phyloP scores from a whole-genome alignment of 2,888 invertebrate species.

The Aricia artaxerxes region DNA sequence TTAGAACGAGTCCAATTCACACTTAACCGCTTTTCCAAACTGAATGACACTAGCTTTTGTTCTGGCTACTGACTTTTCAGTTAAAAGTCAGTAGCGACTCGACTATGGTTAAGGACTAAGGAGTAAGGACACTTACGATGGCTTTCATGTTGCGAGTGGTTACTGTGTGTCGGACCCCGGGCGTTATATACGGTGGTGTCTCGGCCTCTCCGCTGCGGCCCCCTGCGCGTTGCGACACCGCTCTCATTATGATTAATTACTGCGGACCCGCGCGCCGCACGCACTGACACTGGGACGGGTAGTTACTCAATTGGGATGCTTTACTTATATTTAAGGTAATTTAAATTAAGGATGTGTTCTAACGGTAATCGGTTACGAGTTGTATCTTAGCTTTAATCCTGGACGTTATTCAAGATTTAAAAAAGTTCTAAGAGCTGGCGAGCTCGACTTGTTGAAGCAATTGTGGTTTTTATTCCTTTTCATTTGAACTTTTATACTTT shows the following conservation, averaged over 20 bases:
- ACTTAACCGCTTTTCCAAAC: neutral
- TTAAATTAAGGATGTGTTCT: neutral
- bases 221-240: neutral
- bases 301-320: neutral
- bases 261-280: neutral
- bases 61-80: slow-evolving; percentile 1
- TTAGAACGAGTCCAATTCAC: neutral
- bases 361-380: too few species aligned
- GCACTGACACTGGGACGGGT: neutral
- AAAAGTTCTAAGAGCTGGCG: too few species aligned
- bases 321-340: neutral
- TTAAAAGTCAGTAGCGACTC: too few species aligned
- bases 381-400: too few species aligned
- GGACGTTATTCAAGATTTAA: too few species aligned
- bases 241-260: slow-evolving; percentile 14
- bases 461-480: too few species aligned
- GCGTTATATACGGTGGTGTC: neutral
- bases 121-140: slow-evolving; percentile 45
- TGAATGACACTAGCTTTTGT: neutral
- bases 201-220: neutral
- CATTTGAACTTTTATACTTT: too few species aligned
- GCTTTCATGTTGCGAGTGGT: slow-evolving; percentile 44
- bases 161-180: neutral
- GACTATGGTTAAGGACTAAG: neutral
- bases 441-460: too few species aligned